Evolutionary conservation across 2,113 vertebrate species (phyloP), one percentile per base, ranked within the genome.

Genomic region (Agapornis roseicollis): DNA sequence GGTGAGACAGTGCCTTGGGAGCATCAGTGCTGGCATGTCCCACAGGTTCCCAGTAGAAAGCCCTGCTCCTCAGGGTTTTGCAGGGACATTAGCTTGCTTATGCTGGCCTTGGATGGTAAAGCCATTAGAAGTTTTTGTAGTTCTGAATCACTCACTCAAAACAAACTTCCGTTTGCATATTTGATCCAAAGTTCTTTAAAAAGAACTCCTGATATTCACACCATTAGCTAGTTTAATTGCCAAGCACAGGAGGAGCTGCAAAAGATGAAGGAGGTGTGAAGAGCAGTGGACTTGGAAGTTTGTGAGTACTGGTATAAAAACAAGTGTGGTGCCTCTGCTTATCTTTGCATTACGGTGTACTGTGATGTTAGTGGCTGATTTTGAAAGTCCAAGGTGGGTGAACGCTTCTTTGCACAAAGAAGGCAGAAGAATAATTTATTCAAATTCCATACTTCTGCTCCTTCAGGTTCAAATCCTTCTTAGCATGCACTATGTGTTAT

Each of bases 81-180:
- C 63, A 47, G 52, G 42, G 80, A 6, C 27, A 13, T 64, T 53
- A 31, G 18, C 22, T 58, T 71, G 27, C 52, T 76, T 85, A 74
- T 72, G 22, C 56, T 77, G 41, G 8, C 58, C 72, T 70, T 2
- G 1, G 12, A 15, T 0, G 0, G 52, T 53, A 68, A 27, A 81
- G 55, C 35, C 2, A 0, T 35, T 23, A 13, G 5, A 35, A 47
- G 22, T 28, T 49, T 77, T 56, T 85, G 33, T 65, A 53, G 53
- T 55, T 84, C 61, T 55, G 47, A 37, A 24, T 61, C 64, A 39
- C 31, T 39, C n/a, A 17, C 18, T 88, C 41, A 37, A 64, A 90
- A 35, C 15, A 78, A 82, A 53, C 35, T 46, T 61, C 6, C 46
- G 0, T 88, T 88, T 4, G 14, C 35, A 49, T 56, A 2, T 37